Percentiles rank a stretch among this genome's conserved stretches.
phyloP scores from a whole-genome alignment of 2,797 vertebrate genomes.

The Ficedula albicollis region DNA sequence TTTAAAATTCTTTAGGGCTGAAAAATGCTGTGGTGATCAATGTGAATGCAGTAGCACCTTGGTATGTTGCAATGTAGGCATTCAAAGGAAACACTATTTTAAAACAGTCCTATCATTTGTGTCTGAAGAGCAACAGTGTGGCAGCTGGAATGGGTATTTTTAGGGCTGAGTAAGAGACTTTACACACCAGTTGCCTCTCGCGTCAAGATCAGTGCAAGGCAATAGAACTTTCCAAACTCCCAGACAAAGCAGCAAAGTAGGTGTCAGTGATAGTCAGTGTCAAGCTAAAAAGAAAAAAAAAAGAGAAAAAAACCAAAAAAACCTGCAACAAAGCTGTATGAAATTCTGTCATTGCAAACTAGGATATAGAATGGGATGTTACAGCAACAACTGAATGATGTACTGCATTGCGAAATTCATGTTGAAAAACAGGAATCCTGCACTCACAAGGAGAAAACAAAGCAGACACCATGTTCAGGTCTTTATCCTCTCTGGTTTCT shows the following conservation, averaged over 20 bases:
- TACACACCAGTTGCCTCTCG: not conserved
- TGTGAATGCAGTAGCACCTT: not conserved
- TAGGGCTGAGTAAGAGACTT: not conserved
- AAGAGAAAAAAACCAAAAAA: not conserved
- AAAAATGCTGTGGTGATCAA: not conserved
- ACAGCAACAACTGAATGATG: not conserved
- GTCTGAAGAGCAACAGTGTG: not conserved
- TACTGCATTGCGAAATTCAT: not conserved
- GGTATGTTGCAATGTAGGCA: not conserved
- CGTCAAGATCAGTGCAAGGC: not conserved
- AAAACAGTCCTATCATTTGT: not conserved
- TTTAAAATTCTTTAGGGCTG: not conserved
- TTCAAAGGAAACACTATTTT: not conserved
- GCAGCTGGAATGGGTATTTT: not conserved
- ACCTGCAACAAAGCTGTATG: not conserved
- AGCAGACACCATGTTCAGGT: rapidly evolving
- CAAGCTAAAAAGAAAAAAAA: not conserved
- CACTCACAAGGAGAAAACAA: not conserved
- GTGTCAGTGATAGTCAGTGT: not conserved
- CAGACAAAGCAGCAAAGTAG: not conserved
- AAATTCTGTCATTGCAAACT: not conserved
- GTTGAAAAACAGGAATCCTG: not conserved
- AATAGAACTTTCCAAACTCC: not conserved
- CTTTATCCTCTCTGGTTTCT: not conserved
- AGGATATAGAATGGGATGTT: not conserved